Base-by-base conservation (phyloP, 1,140 invertebrate genomes). In the Patella vulgata region DNA sequence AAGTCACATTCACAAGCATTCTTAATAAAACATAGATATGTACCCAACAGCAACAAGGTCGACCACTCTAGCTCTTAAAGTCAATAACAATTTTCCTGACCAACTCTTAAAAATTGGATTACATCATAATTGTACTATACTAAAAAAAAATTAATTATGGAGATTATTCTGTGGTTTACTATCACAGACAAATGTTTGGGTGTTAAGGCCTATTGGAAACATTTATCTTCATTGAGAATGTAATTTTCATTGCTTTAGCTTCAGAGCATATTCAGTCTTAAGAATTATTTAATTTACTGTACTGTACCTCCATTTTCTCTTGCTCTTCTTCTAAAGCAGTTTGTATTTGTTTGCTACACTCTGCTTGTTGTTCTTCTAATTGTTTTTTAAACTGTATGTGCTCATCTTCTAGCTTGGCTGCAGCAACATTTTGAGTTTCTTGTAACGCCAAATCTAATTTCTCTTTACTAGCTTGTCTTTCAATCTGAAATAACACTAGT, bases 381-480 rank as follows among this genome's bases (percentile, higher is more conserved):
- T n/a, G 39, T 25, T 59, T n/a, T 30, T 19, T 61, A 9, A 47
- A 23, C 42, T 57, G 51, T 17, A 60, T 58, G 33, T 68, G 27
- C 27, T 53, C 25, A 12, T 58, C n/a, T 36, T 31, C 31, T 12
- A 51, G 11, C 48, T 28, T 23, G 19, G 48, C 6, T 23, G 8
- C 14, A 6, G 21, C 11, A 9, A 6, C 14, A 17, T 39, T 46
- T 21, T 57, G 58, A 39, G 60, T 39, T 3, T 42, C 66, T 23
- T 54, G 33, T 12, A 62, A 55, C 31, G 58, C 54, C 27, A 59
- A 58, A 23, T 53, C 53, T 19, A 61, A 43, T 30, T 47, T 53
- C 19, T 27, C 46, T 36, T 56, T 25, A 57, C 63, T 59, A n/a
- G 28, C 21, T 23, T 30, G 43, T 43, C 51, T 62, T 43, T 66